Conservation (phyloP, 2,888 invertebrate species). For the Yponomeuta cagnagella region DNA sequence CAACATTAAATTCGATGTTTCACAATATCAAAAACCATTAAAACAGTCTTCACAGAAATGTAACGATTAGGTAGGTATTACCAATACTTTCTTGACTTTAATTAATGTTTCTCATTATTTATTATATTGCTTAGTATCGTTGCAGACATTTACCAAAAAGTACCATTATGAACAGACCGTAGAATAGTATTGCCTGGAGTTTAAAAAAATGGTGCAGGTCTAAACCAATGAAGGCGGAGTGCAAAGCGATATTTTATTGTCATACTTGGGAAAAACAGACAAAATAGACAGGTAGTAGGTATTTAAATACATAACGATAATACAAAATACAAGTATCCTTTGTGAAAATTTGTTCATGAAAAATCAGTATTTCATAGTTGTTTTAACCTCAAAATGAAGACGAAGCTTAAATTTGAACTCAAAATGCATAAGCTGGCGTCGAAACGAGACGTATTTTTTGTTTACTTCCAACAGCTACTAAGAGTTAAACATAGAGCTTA, state of each 20-base stretch:
- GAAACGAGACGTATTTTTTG: constrained; percentile 28
- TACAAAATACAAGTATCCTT: not conserved
- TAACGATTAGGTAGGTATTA: not conserved
- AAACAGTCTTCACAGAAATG: not conserved
- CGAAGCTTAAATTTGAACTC: constrained; percentile 7
- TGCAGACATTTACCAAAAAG: constrained; percentile 3
- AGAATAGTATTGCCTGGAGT: too few species aligned
- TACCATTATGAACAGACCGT: too few species aligned
- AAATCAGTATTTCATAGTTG: not conserved
- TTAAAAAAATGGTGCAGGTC: too few species aligned
- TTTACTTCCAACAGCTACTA: constrained; percentile 59
- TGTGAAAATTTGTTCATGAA: constrained; percentile 10
- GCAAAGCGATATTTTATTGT: constrained; percentile 38
- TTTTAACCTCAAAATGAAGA: constrained; percentile 1
- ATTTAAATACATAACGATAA: not conserved
- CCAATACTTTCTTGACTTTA: not conserved
- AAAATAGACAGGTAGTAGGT: not conserved
- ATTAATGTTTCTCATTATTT: not conserved
- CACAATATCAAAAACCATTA: constrained; percentile 7
- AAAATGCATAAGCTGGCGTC: constrained; percentile 16
- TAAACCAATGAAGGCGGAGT: not conserved
- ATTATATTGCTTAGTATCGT: constrained; percentile 12
- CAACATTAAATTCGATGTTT: constrained; percentile 13
- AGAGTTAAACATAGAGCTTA: constrained; percentile 61
- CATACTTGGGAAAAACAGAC: constrained; percentile 43